Base-by-base conservation (phyloP, 1,140 invertebrate species). In the Pristionchus pacificus region DNA sequence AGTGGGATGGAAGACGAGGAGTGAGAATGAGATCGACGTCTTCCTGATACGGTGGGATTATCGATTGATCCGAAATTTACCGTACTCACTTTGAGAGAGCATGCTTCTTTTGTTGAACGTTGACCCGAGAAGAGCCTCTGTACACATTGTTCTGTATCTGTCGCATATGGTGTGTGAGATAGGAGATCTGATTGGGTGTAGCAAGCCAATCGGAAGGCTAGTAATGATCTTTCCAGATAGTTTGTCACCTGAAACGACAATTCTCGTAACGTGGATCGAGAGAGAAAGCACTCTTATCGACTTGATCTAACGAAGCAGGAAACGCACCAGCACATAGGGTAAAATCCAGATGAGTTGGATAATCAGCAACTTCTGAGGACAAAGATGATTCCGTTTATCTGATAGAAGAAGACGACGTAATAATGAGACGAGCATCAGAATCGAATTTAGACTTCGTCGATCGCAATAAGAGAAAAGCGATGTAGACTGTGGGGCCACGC, bases 141-240 rank as follows among this genome's bases (percentile, higher is more conserved):
- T 28, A 81, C 65, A 66, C 79, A 81, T 19, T 68, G 6, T 49
- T 49, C 6, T 49, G 38, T 49, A 49, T 6, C 6, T 49, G 38
- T 10, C 19, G 38, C 38, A 49, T 49, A 49, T 10, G 81, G 79
- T 24, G 70, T 33, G 28, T 80, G 77, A 6, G 66, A 68, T 31
- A 83, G 62, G 15, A 83, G 71, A 64, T 83, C 79, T 28, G 82
- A 64, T 30, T 82, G 76, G 14, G 78, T 84, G 68, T 83, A 83
- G 63, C 81, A 83, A 19, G 81, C 32, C 27, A 83, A 59, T 27
- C 81, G 71, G 55, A 83, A 74, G n/a, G 81, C 80, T n/a, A 83
- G 65, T 55, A 83, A 60, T 15, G 77, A 83, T 27, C 80, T 63
- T 67, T 83, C 81, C 27, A 83, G 63, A 66, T 83, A 83, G 70